These are phyloP conservation scores for Caenorhabditis angaria DNA, from an alignment of 2,888 invertebrate genomes.

Conservation along the genomic window DNA sequence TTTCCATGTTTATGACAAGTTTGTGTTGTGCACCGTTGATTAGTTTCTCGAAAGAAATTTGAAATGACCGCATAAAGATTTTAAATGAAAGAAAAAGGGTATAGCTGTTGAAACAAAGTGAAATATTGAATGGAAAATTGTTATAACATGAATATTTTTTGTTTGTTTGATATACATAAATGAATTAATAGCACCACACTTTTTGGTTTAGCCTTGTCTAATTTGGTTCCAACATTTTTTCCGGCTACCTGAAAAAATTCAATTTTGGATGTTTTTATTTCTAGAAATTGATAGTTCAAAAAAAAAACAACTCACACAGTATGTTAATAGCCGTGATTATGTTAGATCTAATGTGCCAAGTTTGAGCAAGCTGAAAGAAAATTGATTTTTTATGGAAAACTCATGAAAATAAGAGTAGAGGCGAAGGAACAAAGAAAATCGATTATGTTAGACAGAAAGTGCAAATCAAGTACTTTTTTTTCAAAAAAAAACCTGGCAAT, in stretches of 20 bases:
- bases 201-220: slow-evolving; percentile 1
- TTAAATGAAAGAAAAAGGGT: background rate
- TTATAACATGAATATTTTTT: background rate
- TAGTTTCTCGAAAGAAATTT: too few relatives aligned
- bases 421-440: too few relatives aligned
- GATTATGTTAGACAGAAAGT: background rate
- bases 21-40: background rate
- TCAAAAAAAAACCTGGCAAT: too few relatives aligned
- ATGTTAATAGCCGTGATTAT: too few relatives aligned
- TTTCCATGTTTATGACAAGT: background rate
- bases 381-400: too few relatives aligned
- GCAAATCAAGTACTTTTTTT: too few relatives aligned
- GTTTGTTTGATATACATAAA: too few relatives aligned
- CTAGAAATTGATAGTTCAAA: background rate
- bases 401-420: too few relatives aligned
- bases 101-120: background rate
- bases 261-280: background rate
- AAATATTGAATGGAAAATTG: slow-evolving; percentile 2
- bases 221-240: background rate
- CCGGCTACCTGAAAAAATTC: background rate
- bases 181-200: background rate
- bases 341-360: too few relatives aligned
- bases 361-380: too few relatives aligned
- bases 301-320: too few relatives aligned
- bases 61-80: background rate